Conservation (phyloP, 1,140 invertebrate species). For the Drosophila parabipectinata region DNA sequence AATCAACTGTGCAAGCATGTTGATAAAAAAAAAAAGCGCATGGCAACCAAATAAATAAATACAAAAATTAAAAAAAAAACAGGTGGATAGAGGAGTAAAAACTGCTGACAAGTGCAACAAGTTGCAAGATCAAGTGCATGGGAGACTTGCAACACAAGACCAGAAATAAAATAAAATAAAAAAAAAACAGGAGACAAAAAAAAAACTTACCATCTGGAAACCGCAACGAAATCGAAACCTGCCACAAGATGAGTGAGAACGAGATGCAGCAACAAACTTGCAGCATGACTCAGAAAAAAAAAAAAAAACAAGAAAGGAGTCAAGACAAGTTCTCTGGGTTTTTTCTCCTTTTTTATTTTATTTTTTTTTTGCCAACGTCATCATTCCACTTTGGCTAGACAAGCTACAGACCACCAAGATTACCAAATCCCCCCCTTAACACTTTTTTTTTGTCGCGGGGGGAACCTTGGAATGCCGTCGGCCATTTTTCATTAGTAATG, state of each 20-base stretch:
- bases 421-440: conserved; percentile 16
- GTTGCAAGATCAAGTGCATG: conserved; percentile 63
- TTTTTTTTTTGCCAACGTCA: conserved; percentile 48
- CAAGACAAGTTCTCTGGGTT: conserved; percentile 27
- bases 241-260: conserved; percentile 8
- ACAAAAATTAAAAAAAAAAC: not conserved
- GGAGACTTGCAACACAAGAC: conserved; percentile 10
- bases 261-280: conserved; percentile 6
- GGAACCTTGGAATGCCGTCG: conserved; percentile 42
- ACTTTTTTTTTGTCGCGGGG: not conserved
- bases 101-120: conserved; percentile 58
- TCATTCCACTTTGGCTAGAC: conserved; percentile 58
- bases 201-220: conserved; percentile 25
- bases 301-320: conserved; percentile 4
- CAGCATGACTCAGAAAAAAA: conserved; percentile 33
- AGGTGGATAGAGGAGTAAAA: not conserved
- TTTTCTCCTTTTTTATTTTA: not conserved
- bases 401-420: conserved; percentile 56
- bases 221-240: conserved; percentile 53
- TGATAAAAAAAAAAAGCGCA: not conserved
- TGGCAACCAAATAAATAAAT: conserved; percentile 9
- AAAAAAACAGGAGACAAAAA: not conserved
- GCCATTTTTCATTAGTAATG: conserved; percentile 48
- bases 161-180: conserved; percentile 11
- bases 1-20: conserved; percentile 37